These are phyloP conservation scores for Notoglanidium macrostoma DNA, from an alignment of 2,797 vertebrate genomes.

Conservation along the genomic window DNA sequence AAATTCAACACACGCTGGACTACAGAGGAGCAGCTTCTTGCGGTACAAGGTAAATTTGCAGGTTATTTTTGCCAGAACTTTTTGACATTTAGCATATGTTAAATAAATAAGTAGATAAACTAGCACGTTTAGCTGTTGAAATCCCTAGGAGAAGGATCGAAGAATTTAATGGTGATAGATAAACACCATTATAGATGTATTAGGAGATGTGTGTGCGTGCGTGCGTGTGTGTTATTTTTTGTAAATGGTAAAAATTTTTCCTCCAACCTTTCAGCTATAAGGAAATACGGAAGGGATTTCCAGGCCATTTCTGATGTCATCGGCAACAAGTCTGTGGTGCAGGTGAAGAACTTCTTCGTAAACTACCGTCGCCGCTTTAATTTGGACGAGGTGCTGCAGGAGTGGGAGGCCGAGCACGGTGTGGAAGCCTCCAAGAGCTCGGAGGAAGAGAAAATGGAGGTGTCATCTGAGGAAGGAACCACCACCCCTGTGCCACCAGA, in stretches of 20 bases:
- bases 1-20: conserved; percentile 99
- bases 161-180: not conserved
- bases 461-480: conserved; percentile 74
- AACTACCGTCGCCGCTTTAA: conserved; percentile 99
- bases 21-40: conserved; percentile 97
- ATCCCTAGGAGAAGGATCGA: not conserved
- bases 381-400: conserved; percentile 99
- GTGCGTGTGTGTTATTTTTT: not conserved
- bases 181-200: not conserved
- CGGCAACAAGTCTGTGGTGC: conserved; percentile 98
- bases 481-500: conserved; percentile 76
- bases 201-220: not conserved
- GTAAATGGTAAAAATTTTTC: not conserved
- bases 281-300: conserved; percentile 99
- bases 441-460: conserved; percentile 83
- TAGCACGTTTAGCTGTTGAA: not conserved
- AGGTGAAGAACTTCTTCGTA: conserved; percentile 99
- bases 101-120: too few species aligned
- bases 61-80: not conserved
- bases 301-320: conserved; percentile 99
- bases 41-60: conserved; percentile 89
- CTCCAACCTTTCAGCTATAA: conserved; percentile 78
- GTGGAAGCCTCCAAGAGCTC: conserved; percentile 78
- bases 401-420: conserved; percentile 98
- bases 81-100: not conserved